phyloP scores from a whole-genome alignment of 2,113 vertebrate species.

The Chaetura pelagica region DNA sequence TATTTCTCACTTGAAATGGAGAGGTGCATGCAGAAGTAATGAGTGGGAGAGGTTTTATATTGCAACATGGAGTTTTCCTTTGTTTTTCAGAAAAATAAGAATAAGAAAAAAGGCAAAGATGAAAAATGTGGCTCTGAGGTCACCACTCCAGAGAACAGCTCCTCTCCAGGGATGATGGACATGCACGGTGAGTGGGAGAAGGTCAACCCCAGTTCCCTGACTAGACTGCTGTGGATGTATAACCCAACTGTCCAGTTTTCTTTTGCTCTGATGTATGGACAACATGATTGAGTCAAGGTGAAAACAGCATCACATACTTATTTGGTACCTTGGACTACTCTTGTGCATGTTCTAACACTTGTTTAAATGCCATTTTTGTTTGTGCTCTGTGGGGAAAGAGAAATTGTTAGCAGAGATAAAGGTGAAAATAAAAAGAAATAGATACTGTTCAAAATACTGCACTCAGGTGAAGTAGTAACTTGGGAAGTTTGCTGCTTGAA shows the following conservation, averaged over 20 bases:
- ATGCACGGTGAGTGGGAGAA: constrained; percentile 87
- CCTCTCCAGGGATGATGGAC: constrained; percentile 98
- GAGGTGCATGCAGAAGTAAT: not conserved
- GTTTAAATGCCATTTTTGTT: not conserved
- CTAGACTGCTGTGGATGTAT: not conserved
- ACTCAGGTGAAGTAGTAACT: not conserved
- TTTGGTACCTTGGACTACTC: not conserved
- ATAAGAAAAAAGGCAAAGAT: constrained; percentile 95
- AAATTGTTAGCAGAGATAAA: not conserved
- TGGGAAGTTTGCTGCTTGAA: not conserved
- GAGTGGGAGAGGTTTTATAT: not conserved
- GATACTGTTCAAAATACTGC: not conserved
- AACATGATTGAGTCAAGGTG: not conserved
- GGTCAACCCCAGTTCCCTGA: not conserved
- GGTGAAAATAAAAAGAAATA: not conserved
- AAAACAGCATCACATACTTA: not conserved
- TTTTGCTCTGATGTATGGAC: not conserved
- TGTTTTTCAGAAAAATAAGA: constrained; percentile 90
- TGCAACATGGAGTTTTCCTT: not conserved
- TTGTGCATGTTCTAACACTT: not conserved
- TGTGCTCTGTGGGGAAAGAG: not conserved
- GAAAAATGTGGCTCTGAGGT: constrained; percentile 95
- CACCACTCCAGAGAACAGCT: constrained; percentile 97
- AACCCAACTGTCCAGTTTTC: not conserved
- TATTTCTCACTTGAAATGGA: not conserved